Base-by-base conservation (phyloP, 2,797 vertebrate genomes). In the Epinephelus malabaricus region DNA sequence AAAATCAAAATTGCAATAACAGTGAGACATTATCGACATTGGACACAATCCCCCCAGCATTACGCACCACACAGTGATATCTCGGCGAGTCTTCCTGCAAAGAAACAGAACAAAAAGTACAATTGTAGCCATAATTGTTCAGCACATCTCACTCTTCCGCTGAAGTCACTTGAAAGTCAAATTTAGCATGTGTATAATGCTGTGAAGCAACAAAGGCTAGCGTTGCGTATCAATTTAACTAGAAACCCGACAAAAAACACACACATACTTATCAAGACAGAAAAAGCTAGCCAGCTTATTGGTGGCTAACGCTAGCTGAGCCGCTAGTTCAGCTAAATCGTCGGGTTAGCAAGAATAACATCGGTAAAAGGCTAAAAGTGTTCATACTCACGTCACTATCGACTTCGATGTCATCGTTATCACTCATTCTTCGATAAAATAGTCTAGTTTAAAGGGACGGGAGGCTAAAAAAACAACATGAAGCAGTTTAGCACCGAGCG, bases 391-490 rank as follows among this genome's bases (percentile, higher is more conserved):
- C 98, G 96, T 99, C 98, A 96, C 98, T 99, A 89, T 99, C 98
- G 94, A 99, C 98, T 96, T 99, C 98, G 97, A 99, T 99, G 85
- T 99, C 98, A 97, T 99, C 98, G 97, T 99, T 99, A 94, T 99
- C 98, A 94, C 98, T 99, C 98, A 99, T 99, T 97, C 96, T 98
- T 96, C 95, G 87, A 82, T 80, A 66, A 83, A 94, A 89, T 86
- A 14, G 86, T 87, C 76, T 82, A 83, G 78, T 92, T 89, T 93
- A 91, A 90, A 86, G 84, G 85, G 89, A 94, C 89, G 85, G 74
- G 91, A 58, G 82, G 87, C 92, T 93, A 83, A 80, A 94, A 92
- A 94, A 88, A 89, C 94, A 94, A 94, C 95, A 95, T 95, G 94
- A 87, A 95, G 85, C 79, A 83, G 73, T 81, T 83, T 80, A 88